These are phyloP conservation scores for Cisticola juncidis DNA, from an alignment of 2,113 vertebrate species.

Conservation along the genomic window DNA sequence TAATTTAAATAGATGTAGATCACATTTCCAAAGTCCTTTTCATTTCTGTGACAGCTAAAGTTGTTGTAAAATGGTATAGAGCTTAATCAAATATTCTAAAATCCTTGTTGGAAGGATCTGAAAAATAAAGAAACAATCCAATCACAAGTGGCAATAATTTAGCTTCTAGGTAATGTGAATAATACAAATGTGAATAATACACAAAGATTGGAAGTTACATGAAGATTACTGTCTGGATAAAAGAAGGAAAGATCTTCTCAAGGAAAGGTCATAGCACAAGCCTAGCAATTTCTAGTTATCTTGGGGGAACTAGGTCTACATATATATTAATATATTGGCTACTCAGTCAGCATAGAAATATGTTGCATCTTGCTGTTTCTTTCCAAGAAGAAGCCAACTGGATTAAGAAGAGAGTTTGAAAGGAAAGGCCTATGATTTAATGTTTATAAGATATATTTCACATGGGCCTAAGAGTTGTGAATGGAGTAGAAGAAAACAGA, in stretches of 20 bases:
- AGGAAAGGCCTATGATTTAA: not conserved
- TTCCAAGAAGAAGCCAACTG: not conserved
- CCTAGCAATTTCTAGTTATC: not conserved
- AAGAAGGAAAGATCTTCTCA: not conserved
- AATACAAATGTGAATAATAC: not conserved
- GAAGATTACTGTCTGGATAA: not conserved
- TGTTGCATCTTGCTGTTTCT: not conserved
- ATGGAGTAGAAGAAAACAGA: not conserved
- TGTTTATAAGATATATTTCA: not conserved
- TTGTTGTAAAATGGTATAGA: not conserved
- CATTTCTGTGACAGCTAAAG: not conserved
- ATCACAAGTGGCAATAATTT: not conserved
- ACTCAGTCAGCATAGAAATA: not conserved
- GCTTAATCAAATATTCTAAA: not conserved
- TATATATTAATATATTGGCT: not conserved
- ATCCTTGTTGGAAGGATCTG: not conserved
- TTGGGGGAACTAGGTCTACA: not conserved
- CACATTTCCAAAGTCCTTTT: not conserved
- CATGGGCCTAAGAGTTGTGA: not conserved
- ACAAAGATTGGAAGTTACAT: not conserved
- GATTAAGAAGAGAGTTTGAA: not conserved
- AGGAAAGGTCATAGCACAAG: not conserved
- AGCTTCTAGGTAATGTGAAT: not conserved
- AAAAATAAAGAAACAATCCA: not conserved
- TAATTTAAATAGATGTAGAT: not conserved